These are phyloP conservation scores for Clamator glandarius DNA, from an alignment of 2,797 vertebrate genomes.

Conservation along the genomic window DNA sequence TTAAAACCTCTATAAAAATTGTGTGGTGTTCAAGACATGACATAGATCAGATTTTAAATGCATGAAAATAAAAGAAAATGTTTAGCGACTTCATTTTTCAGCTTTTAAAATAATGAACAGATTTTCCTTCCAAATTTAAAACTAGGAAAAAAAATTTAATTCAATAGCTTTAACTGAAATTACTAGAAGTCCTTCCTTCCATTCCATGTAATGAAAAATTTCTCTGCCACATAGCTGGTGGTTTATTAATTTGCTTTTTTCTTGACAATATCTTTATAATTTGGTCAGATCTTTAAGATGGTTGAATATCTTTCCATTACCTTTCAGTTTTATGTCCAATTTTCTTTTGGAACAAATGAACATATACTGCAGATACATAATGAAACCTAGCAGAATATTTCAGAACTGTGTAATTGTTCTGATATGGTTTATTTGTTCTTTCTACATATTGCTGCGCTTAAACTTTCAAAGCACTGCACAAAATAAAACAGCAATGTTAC, in stretches of 20 bases:
- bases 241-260: not conserved
- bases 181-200: not conserved
- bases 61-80: not conserved
- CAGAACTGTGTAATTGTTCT: constrained; percentile 6
- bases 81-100: not conserved
- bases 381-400: not conserved
- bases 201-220: not conserved
- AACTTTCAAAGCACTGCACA: not conserved
- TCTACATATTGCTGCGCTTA: not conserved
- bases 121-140: not conserved
- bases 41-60: not conserved
- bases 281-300: not conserved
- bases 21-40: not conserved
- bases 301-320: not conserved
- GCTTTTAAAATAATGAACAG: not conserved
- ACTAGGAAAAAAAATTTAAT: not conserved
- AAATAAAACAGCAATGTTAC: not conserved
- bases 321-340: not conserved
- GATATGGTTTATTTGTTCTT: not conserved
- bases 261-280: not conserved
- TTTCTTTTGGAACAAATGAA: not conserved
- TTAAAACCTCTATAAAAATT: not conserved
- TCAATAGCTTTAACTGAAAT: not conserved
- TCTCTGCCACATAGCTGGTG: not conserved
- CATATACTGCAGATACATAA: not conserved